These are phyloP conservation scores for Drosophila parthenogenetica DNA, from an alignment of 2,888 invertebrate genomes.

Conservation along the genomic window DNA sequence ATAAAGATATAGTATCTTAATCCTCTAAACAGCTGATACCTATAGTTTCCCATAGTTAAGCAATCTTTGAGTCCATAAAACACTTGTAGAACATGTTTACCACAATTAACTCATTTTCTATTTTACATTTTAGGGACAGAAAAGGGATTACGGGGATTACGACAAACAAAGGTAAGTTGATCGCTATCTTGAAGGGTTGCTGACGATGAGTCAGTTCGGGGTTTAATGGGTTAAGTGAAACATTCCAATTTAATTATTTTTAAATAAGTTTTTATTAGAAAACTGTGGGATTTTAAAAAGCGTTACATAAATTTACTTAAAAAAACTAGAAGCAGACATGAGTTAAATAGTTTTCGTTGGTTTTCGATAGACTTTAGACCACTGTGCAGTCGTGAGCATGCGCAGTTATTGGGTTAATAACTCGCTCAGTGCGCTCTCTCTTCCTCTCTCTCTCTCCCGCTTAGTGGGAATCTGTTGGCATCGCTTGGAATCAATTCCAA, in stretches of 20 bases:
- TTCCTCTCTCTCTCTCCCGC: slow-evolving; percentile 7
- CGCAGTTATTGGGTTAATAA: slow-evolving; percentile 49
- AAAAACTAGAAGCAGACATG: neutral
- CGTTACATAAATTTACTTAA: slow-evolving; percentile 1
- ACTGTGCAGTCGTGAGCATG: slow-evolving; percentile 45
- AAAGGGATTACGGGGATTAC: slow-evolving; percentile 1
- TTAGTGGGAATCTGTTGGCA: slow-evolving; percentile 8
- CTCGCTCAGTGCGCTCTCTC: slow-evolving; percentile 21
- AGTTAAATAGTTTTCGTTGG: slow-evolving; percentile 1
- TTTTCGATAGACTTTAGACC: slow-evolving; percentile 9
- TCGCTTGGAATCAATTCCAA: slow-evolving; percentile 54
- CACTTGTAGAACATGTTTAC: slow-evolving; percentile 28
- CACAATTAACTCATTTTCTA: slow-evolving; percentile 26
- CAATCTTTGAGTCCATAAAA: neutral
- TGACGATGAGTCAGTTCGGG: neutral
- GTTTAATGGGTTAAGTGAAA: slow-evolving; percentile 20
- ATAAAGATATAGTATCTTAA: neutral
- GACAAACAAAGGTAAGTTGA: slow-evolving; percentile 15
- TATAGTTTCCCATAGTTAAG: neutral
- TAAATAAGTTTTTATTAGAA: slow-evolving; percentile 4
- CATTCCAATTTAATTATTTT: slow-evolving; percentile 1
- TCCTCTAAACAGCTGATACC: slow-evolving; percentile 2
- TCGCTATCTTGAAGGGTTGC: slow-evolving; percentile 27
- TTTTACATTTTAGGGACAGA: slow-evolving; percentile 13
- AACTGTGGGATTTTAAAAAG: neutral